Conservation (phyloP, 2,113 vertebrate genomes). For the Brachypteracias leptosomus region DNA sequence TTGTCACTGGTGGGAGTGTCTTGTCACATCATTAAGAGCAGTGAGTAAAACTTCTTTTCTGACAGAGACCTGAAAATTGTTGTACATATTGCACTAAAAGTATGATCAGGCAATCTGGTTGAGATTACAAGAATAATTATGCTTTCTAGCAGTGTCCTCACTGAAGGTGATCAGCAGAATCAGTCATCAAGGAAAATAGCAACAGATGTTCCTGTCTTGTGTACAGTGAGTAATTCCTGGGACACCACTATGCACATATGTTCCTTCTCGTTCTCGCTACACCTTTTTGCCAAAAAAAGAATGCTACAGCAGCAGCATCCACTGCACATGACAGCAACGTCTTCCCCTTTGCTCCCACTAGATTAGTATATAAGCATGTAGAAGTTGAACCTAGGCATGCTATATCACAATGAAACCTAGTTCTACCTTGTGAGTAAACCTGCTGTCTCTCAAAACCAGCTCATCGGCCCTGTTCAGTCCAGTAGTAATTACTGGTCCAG, state of each 20-base stretch:
- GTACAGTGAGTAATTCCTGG: neutral
- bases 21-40: neutral
- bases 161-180: neutral
- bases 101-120: neutral
- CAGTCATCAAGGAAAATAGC: neutral
- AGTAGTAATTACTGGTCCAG: neutral
- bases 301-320: accelerated
- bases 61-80: neutral
- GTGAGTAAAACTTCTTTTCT: neutral
- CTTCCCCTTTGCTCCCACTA: neutral
- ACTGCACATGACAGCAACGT: neutral
- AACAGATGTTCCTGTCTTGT: neutral
- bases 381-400: neutral
- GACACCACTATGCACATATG: neutral
- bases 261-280: neutral
- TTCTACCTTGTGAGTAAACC: neutral
- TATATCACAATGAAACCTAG: neutral
- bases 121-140: neutral
- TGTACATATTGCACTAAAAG: neutral
- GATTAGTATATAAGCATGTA: neutral
- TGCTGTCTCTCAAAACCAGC: neutral
- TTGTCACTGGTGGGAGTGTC: neutral
- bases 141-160: neutral
- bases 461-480: neutral
- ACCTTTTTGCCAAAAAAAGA: neutral